Percentiles rank a stretch among this genome's conserved stretches.
Conservation (phyloP, 2,797 vertebrate genomes). For the Myoxocephalus aenaeus region DNA sequence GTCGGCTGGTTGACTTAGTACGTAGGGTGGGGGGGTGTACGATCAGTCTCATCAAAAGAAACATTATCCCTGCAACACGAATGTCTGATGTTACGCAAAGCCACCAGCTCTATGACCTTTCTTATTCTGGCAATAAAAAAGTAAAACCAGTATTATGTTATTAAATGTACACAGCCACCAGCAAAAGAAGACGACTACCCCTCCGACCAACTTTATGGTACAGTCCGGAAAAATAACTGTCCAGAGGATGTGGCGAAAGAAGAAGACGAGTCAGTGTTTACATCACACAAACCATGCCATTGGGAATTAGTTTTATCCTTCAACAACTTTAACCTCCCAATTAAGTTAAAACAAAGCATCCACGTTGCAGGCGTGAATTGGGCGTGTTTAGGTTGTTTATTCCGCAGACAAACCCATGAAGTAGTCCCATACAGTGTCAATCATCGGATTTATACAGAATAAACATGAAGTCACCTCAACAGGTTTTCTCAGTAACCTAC, state of each 20-base stretch:
- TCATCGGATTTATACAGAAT: not conserved
- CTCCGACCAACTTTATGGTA: constrained; percentile 73
- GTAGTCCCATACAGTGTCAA: not conserved
- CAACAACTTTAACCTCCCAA: rapidly evolving
- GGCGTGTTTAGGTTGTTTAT: not conserved
- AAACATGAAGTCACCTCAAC: not conserved
- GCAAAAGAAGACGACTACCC: constrained; percentile 16
- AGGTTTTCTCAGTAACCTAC: not conserved
- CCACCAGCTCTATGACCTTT: rapidly evolving
- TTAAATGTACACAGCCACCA: not conserved
- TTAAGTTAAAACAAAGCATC: not conserved
- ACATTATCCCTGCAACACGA: rapidly evolving
- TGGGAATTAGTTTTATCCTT: rapidly evolving
- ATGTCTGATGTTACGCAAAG: not conserved
- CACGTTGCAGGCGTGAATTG: not conserved
- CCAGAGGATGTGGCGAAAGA: constrained; percentile 48
- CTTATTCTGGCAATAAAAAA: not conserved
- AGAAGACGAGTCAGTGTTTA: not conserved
- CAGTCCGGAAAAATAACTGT: constrained; percentile 77
- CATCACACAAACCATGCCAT: not conserved
- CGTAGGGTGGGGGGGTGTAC: not conserved
- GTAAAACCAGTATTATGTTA: rapidly evolving
- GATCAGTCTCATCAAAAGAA: not conserved
- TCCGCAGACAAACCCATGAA: not conserved
- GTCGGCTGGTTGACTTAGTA: not conserved